A percentile compares a stretch with the other conserved stretches of the same genome.
Evolutionary conservation across 1,140 invertebrate genomes (phyloP).

Genomic region (Cotesia typhae): DNA sequence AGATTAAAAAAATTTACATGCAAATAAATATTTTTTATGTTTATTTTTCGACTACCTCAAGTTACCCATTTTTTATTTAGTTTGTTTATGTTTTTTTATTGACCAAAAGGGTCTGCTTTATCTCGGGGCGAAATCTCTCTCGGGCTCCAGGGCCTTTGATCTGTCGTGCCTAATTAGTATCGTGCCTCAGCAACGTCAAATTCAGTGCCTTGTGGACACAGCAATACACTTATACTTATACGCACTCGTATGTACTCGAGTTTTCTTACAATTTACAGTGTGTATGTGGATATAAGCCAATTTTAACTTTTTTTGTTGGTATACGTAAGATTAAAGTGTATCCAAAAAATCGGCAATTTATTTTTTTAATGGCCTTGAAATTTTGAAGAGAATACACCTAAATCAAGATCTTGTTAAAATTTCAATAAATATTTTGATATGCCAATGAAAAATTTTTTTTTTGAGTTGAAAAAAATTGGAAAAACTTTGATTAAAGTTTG

Average conservation of each 20-base stretch:
- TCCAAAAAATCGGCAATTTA: too few relatives aligned
- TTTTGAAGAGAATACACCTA: too few relatives aligned
- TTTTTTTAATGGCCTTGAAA: too few relatives aligned
- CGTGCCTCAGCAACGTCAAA: constrained; percentile 33
- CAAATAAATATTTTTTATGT: background rate
- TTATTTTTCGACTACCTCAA: background rate
- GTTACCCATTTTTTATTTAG: background rate
- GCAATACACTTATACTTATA: background rate
- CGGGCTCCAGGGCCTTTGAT: constrained; percentile 35
- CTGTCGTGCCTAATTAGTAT: constrained; percentile 39
- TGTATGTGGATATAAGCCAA: too few relatives aligned
- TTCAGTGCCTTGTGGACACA: constrained; percentile 18
- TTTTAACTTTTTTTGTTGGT: too few relatives aligned
- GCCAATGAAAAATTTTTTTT: too few relatives aligned
- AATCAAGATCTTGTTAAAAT: too few relatives aligned
- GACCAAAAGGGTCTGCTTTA: background rate
- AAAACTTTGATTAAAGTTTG: too few relatives aligned
- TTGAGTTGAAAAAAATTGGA: too few relatives aligned
- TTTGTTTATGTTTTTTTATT: constrained; percentile 20
- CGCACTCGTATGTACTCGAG: background rate
- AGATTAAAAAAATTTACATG: background rate
- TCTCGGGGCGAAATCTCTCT: constrained; percentile 26
- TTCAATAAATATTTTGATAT: too few relatives aligned
- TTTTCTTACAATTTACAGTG: too few relatives aligned
- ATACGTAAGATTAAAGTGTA: too few relatives aligned